Base-by-base conservation (phyloP, 2,888 invertebrate genomes). In the Lamproptera curius region DNA sequence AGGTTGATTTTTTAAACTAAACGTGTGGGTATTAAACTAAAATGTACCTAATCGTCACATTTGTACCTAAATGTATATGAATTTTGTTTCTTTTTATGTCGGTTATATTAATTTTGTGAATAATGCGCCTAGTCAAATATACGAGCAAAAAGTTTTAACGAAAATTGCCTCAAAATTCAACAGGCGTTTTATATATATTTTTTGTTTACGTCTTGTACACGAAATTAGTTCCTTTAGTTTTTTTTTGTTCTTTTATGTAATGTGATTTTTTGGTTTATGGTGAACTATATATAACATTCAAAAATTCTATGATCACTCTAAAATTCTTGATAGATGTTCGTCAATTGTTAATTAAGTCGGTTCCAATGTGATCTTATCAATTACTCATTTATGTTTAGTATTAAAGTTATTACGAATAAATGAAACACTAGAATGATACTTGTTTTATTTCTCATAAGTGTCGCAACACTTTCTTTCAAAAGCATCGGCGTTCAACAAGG, bases 321-420 rank as follows among this genome's bases (percentile, higher is more conserved):
- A 44, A 38, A 35, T 38, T 36, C 16, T 28, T 13, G 16, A 11
- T 38, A 9, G n/a, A 26, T 15, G 9, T 5, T 34, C 23, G 43
- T 48, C 48, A 48, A 43, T 48, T 44, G 28, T 34, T 31, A 23
- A 16, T 40, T 49, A 40, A 38, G 38, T 42, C 40, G 42, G 46
- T 51, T 51, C 39, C n/a, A 3, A 20, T 47, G 48, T 50, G 38
- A 53, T 46, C 37, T 28, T 20, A 46, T 53, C 44, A 42, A 46
- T 39, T 46, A 23, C 46, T 45, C 42, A 20, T 13, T 16, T 31
- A 28, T 36, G 28, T 28, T 34, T 42, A 42, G 8, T n/a, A 42
- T 5, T 16, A 20, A 33, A 33, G 31, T 33, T 41, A 31, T 26
- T 16, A 31, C 13, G 1, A 36, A 31, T 26, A 28, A 28, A 48